These are phyloP conservation scores for Cossypha polioptera DNA, from an alignment of 2,797 vertebrate species.

Conservation along the genomic window DNA sequence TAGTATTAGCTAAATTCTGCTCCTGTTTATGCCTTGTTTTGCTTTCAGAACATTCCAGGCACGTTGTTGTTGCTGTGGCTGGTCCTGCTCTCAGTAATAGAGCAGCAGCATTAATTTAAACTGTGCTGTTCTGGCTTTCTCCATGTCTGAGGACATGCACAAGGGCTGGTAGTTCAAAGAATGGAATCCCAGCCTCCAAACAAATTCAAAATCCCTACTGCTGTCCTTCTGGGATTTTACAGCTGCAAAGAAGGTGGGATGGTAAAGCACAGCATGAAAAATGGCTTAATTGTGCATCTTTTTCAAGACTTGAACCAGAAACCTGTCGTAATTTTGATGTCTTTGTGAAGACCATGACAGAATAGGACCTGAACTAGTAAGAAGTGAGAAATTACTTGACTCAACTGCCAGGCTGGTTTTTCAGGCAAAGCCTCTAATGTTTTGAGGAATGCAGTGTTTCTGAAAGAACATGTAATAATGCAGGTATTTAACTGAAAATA, in stretches of 20 bases:
- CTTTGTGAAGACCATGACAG: neutral
- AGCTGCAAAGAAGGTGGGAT: neutral
- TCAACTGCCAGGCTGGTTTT: neutral
- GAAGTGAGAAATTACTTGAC: neutral
- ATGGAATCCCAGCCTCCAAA: neutral
- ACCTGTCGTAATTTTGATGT: neutral
- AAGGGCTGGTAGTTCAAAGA: neutral
- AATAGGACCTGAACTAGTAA: neutral
- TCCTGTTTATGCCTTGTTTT: neutral
- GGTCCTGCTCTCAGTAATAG: neutral
- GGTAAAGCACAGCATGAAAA: neutral
- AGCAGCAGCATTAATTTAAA: neutral
- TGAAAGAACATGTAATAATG: neutral
- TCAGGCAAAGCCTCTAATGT: neutral
- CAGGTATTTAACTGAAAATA: neutral
- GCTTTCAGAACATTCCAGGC: neutral
- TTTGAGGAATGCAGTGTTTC: neutral
- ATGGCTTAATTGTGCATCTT: neutral
- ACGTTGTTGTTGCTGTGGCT: neutral
- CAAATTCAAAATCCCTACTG: neutral
- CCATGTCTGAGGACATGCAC: neutral
- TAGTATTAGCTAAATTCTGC: neutral
- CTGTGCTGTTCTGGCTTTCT: neutral
- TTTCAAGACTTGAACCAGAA: neutral
- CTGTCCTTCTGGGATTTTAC: neutral